phyloP scores from a whole-genome alignment of 2,113 vertebrate genomes.

The Octodon degus region DNA sequence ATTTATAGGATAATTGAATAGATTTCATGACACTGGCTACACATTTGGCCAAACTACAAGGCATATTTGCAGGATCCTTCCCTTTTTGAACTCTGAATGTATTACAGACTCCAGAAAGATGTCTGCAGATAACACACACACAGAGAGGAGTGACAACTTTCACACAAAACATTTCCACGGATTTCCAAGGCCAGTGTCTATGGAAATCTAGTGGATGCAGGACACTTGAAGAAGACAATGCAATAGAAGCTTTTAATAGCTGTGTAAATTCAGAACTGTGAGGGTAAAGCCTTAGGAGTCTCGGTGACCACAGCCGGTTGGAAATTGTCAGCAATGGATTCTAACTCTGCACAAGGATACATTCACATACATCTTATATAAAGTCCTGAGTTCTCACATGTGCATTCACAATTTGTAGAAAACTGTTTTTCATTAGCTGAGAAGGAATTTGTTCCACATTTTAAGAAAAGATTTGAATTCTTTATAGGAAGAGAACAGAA shows the following conservation, averaged over 20 bases:
- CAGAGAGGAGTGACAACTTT: not conserved
- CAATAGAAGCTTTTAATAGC: slow-evolving; percentile 7
- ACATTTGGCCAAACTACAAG: slow-evolving; percentile 83
- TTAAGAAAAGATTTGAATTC: slow-evolving; percentile 41
- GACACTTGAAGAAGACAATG: not conserved
- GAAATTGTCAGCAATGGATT: not conserved
- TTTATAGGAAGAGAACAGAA: slow-evolving; percentile 33
- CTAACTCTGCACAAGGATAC: slow-evolving; percentile 1
- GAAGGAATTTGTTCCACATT: slow-evolving; percentile 66
- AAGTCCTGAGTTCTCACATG: slow-evolving; percentile 49
- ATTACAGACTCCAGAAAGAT: slow-evolving; percentile 79
- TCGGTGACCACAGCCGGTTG: slow-evolving; percentile 40
- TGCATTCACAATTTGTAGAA: slow-evolving; percentile 51
- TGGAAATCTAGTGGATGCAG: not conserved
- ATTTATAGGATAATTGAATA: slow-evolving; percentile 83
- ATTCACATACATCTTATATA: not conserved
- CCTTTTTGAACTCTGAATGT: slow-evolving; percentile 77
- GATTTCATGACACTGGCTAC: slow-evolving; percentile 71
- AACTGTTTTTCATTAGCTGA: slow-evolving; percentile 71
- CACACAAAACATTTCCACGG: not conserved
- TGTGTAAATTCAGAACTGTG: slow-evolving; percentile 29
- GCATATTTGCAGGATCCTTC: slow-evolving; percentile 80
- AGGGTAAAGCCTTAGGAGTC: not conserved
- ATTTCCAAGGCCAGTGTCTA: not conserved
- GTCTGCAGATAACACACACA: slow-evolving; percentile 58